Evolutionary conservation across 2,888 invertebrate species (phyloP).

Genomic region (Eristalis arbustorum): DNA sequence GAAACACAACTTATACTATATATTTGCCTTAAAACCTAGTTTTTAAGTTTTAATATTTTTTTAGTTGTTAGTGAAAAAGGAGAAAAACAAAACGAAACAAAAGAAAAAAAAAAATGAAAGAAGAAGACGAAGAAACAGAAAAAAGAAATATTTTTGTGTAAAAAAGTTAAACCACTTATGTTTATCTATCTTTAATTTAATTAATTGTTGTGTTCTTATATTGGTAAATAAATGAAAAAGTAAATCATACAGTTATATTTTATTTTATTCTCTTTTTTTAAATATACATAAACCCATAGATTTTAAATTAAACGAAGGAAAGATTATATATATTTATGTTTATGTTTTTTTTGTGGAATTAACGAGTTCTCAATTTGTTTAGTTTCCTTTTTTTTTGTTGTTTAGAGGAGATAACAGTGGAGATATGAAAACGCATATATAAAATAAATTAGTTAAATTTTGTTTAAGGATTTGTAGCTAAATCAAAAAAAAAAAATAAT

Average conservation of each 20-base stretch:
- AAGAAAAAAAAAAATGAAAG: too few relatives aligned
- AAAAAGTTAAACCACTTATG: slow-evolving; percentile 38
- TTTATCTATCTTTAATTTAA: slow-evolving; percentile 53
- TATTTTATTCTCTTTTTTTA: slow-evolving; percentile 32
- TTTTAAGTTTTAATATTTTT: slow-evolving; percentile 48
- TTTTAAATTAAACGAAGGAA: slow-evolving; percentile 18
- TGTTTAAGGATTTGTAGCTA: slow-evolving; percentile 48
- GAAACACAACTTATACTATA: slow-evolving; percentile 37
- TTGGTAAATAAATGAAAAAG: slow-evolving; percentile 35
- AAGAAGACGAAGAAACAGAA: background rate
- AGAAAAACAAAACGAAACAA: background rate
- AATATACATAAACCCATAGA: slow-evolving; percentile 4
- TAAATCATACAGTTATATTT: slow-evolving; percentile 5
- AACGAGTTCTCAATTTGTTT: slow-evolving; percentile 40
- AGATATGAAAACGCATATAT: background rate
- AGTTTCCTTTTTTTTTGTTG: too few relatives aligned
- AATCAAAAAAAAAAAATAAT: slow-evolving; percentile 45
- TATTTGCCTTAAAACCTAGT: slow-evolving; percentile 65
- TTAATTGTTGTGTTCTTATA: slow-evolving; percentile 68
- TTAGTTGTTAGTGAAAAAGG: slow-evolving; percentile 35
- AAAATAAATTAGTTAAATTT: slow-evolving; percentile 53
- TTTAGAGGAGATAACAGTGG: slow-evolving; percentile 6
- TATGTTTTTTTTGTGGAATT: slow-evolving; percentile 66
- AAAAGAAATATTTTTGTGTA: slow-evolving; percentile 42
- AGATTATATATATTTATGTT: slow-evolving; percentile 55